Evolutionary conservation across 2,113 vertebrate genomes (phyloP).

Genomic region (Picathartes gymnocephalus): DNA sequence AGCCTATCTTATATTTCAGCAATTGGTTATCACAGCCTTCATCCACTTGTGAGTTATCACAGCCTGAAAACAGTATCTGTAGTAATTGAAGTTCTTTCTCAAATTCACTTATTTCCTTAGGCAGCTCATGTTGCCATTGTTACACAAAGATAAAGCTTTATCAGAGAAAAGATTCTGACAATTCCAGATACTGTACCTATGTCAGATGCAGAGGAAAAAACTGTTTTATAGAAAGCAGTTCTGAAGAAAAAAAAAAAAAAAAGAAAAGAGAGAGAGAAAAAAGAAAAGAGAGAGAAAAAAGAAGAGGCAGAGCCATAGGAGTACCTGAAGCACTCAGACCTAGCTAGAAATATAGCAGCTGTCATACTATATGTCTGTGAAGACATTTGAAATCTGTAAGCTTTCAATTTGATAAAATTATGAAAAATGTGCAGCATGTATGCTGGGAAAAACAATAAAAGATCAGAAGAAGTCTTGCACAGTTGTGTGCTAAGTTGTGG

Average conservation of each 20-base stretch:
- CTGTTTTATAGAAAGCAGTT: not conserved
- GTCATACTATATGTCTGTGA: accelerated
- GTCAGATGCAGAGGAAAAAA: not conserved
- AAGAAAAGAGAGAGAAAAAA: accelerated
- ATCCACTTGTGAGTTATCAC: not conserved
- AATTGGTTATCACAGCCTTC: not conserved
- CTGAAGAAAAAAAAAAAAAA: too few species aligned
- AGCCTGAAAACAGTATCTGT: not conserved
- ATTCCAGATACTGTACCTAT: not conserved
- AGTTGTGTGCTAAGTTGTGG: not conserved
- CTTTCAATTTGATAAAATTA: not conserved
- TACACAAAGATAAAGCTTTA: not conserved
- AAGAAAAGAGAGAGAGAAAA: accelerated
- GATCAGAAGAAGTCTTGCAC: not conserved
- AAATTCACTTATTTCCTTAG: not conserved
- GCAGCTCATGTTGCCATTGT: not conserved
- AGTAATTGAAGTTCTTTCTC: not conserved
- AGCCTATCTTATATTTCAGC: not conserved
- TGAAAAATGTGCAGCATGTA: not conserved
- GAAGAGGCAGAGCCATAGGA: not conserved
- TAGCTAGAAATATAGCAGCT: not conserved
- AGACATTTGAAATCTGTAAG: not conserved
- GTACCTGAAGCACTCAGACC: not conserved
- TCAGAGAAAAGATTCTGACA: not conserved
- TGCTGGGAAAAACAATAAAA: not conserved